A percentile compares a stretch with the other conserved stretches of the same genome.
Evolutionary conservation across 1,140 invertebrate genomes (phyloP).

Genomic region (Drosophila busckii): DNA sequence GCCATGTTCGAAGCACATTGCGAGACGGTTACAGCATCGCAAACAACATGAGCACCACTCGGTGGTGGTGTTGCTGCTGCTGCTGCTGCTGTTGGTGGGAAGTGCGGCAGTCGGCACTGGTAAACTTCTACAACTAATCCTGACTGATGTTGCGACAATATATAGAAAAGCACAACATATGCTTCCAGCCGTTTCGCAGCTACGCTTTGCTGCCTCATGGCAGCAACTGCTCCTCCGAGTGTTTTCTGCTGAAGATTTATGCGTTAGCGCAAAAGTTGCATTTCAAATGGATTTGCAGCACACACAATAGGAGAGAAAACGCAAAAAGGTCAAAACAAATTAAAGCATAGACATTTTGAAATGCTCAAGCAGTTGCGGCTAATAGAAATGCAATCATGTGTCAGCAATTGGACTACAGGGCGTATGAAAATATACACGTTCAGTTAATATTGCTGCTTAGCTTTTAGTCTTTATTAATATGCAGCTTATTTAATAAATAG

Average conservation of each 20-base stretch:
- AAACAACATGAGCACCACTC: constrained; percentile 60
- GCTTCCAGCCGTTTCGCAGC: constrained; percentile 63
- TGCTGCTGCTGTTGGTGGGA: too few relatives aligned
- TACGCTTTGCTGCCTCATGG: constrained; percentile 55
- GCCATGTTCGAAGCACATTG: constrained; percentile 63
- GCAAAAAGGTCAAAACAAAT: constrained; percentile 7
- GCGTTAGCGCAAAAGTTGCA: constrained; percentile 68
- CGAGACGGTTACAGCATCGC: constrained; percentile 71
- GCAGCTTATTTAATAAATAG: too few relatives aligned
- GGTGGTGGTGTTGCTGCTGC: background rate
- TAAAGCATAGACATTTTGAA: too few relatives aligned
- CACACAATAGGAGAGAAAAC: constrained; percentile 35
- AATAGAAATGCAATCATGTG: too few relatives aligned
- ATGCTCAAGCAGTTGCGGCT: too few relatives aligned
- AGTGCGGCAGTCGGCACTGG: too few relatives aligned
- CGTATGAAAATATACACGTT: too few relatives aligned
- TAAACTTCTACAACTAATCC: constrained; percentile 72
- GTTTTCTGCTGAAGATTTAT: constrained; percentile 63
- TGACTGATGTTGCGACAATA: constrained; percentile 75
- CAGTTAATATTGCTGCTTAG: too few relatives aligned
- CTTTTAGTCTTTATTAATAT: too few relatives aligned
- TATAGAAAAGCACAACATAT: constrained; percentile 70
- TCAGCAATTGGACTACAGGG: too few relatives aligned
- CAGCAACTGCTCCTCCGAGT: background rate
- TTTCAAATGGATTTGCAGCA: constrained; percentile 60